Percentiles rank a stretch among this genome's conserved stretches.
Conservation (phyloP, 2,113 vertebrate genomes). For the Leptodactylus fuscus region DNA sequence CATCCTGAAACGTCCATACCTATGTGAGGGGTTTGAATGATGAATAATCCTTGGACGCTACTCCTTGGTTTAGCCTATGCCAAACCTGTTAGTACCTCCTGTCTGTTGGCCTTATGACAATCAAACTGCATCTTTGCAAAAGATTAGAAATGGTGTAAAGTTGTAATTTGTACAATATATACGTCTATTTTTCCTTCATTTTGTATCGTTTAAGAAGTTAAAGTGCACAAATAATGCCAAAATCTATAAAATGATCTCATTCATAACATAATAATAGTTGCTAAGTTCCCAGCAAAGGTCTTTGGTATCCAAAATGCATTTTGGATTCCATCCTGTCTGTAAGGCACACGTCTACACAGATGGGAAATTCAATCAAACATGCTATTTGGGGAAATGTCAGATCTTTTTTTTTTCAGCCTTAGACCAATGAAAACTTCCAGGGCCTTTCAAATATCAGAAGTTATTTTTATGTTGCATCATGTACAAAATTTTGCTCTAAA, state of each 20-base stretch:
- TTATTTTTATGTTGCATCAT: not conserved
- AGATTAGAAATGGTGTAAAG: not conserved
- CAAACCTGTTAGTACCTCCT: not conserved
- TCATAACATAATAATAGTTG: conserved; percentile 38
- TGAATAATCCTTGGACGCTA: not conserved
- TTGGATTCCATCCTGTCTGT: conserved; percentile 8
- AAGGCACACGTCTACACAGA: not conserved
- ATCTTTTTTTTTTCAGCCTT: not conserved
- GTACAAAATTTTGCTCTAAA: not conserved
- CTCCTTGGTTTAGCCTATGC: not conserved
- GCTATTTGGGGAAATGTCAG: not conserved
- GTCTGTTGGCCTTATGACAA: not conserved
- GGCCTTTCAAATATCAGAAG: not conserved
- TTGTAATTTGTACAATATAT: not conserved
- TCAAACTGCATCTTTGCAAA: not conserved
- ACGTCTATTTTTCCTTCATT: conserved; percentile 2
- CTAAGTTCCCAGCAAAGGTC: conserved; percentile 25
- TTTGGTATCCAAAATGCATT: conserved; percentile 8
- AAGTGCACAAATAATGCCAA: not conserved
- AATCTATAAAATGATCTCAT: conserved; percentile 27
- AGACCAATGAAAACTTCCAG: not conserved
- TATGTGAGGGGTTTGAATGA: not conserved
- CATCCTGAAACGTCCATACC: not conserved
- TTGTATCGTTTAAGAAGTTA: not conserved
- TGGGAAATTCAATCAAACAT: not conserved